phyloP scores from a whole-genome alignment of 2,113 vertebrate species.

The Otolemur garnettii region DNA sequence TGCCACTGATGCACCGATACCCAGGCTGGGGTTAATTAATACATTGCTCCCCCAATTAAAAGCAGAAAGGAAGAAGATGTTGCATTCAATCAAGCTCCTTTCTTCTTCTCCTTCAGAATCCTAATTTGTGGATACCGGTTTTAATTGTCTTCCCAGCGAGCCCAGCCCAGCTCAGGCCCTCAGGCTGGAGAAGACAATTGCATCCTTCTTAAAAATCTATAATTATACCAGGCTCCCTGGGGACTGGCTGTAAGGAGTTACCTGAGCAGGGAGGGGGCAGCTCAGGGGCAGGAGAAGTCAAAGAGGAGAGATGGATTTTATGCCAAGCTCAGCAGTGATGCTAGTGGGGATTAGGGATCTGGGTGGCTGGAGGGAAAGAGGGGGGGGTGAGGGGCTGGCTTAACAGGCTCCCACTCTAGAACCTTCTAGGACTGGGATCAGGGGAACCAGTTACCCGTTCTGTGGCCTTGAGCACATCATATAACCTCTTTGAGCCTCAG shows the following conservation, averaged over 20 bases:
- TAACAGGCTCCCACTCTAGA: not conserved
- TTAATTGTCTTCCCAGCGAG: constrained; percentile 76
- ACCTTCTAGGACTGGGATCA: not conserved
- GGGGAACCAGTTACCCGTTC: not conserved
- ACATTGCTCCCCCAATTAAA: constrained; percentile 73
- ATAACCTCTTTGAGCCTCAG: not conserved
- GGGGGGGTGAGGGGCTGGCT: not conserved
- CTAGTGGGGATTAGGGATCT: not conserved
- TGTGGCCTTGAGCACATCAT: not conserved
- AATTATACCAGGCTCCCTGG: constrained; percentile 36
- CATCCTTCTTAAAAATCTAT: constrained; percentile 52
- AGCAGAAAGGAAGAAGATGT: constrained; percentile 67
- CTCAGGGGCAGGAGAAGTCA: not conserved
- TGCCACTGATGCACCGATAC: not conserved
- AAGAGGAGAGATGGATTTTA: not conserved
- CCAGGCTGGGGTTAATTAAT: constrained; percentile 72
- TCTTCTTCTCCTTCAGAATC: constrained; percentile 72
- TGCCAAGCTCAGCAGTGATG: not conserved
- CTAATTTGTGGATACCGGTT: constrained; percentile 61
- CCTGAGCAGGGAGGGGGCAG: not conserved
- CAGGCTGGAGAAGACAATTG: not conserved
- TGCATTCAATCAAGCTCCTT: constrained; percentile 64
- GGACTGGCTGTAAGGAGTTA: not conserved
- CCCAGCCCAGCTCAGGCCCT: constrained; percentile 21
- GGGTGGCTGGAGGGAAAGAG: not conserved